A percentile compares a stretch with the other conserved stretches of the same genome.
Conservation (phyloP, 2,888 invertebrate genomes). For the Flabesymbios commensalis region DNA sequence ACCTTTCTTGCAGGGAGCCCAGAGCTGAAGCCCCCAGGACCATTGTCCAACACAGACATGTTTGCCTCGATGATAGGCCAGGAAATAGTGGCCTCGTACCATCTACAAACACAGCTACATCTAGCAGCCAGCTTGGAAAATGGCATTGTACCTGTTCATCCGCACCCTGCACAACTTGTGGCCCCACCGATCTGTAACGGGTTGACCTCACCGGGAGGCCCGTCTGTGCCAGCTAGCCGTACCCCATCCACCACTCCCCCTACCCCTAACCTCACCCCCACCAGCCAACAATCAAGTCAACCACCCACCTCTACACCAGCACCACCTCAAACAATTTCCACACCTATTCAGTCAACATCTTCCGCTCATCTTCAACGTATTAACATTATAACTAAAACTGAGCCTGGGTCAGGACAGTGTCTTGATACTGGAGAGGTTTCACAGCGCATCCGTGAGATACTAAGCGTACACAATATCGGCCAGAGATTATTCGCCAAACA, state of each 20-base stretch:
- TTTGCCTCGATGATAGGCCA: slow-evolving; percentile 71
- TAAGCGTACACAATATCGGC: slow-evolving; percentile 97
- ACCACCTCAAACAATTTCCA: neutral
- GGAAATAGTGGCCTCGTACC: slow-evolving; percentile 77
- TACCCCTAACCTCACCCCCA: neutral
- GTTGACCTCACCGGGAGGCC: neutral
- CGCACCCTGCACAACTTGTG: neutral
- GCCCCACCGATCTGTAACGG: neutral
- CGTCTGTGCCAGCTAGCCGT: neutral
- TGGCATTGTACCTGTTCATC: neutral
- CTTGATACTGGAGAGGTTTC: slow-evolving; percentile 93
- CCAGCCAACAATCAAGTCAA: no score
- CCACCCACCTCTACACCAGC: no score
- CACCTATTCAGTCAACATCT: neutral
- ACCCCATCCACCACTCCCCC: neutral
- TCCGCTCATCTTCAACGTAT: slow-evolving; percentile 8
- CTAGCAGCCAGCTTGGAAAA: neutral
- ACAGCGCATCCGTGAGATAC: slow-evolving; percentile 85
- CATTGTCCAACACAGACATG: slow-evolving; percentile 54
- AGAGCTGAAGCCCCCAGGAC: slow-evolving; percentile 37
- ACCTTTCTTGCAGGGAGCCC: slow-evolving; percentile 53
- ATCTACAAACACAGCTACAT: slow-evolving; percentile 15
- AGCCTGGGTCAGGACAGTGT: slow-evolving; percentile 27
- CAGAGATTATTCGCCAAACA: slow-evolving; percentile 98
- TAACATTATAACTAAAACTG: slow-evolving; percentile 12